phyloP scores from a whole-genome alignment of 2,113 vertebrate genomes.

The Perca flavescens region DNA sequence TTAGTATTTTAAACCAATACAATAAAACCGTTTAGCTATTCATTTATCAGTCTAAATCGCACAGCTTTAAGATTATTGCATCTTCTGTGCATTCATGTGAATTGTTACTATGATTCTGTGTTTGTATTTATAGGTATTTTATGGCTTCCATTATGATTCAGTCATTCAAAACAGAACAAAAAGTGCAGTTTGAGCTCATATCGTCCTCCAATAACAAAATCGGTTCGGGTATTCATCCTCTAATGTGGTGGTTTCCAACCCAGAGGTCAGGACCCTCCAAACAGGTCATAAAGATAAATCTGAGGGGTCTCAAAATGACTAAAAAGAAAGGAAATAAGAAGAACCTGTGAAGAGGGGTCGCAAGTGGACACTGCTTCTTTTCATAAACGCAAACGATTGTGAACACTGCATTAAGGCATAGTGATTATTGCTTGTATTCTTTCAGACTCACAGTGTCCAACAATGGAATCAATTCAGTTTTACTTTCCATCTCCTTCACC shows the following conservation, averaged over 20 bases:
- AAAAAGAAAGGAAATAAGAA: background rate
- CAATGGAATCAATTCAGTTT: background rate
- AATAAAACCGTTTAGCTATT: conserved; percentile 35
- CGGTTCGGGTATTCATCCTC: no score
- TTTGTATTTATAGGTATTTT: conserved; percentile 17
- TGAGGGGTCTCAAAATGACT: background rate
- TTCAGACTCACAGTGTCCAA: background rate
- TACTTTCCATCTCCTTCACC: background rate
- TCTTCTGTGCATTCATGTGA: conserved; percentile 20
- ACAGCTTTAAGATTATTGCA: conserved; percentile 31
- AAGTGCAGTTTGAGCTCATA: conserved; percentile 11
- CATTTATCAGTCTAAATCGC: conserved; percentile 31
- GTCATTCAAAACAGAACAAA: conserved; percentile 10
- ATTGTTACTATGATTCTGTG: background rate
- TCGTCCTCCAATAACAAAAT: background rate
- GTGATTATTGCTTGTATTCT: background rate
- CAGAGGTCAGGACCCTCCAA: no score
- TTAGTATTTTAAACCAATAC: conserved; percentile 26
- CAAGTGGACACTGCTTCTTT: no score
- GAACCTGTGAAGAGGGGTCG: background rate
- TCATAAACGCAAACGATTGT: no score
- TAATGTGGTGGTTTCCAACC: no score
- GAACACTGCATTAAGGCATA: background rate
- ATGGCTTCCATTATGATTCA: conserved; percentile 10
- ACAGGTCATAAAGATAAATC: background rate